These are phyloP conservation scores for Xiphorhynchus erythropygius DNA, from an alignment of 2,797 vertebrate species.

Conservation along the genomic window DNA sequence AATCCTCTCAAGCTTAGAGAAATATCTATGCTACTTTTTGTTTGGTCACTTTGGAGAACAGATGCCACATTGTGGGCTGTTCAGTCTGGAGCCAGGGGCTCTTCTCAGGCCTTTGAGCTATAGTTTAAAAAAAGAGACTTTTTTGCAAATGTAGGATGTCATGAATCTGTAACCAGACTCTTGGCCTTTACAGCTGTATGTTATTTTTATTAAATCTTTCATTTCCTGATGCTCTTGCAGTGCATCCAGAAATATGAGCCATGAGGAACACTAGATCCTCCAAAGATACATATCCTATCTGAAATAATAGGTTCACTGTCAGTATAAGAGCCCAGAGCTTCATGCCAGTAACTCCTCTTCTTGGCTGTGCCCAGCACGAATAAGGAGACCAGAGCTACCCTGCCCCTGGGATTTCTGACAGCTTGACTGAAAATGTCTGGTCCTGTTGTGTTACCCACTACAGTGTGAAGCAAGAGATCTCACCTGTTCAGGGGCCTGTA, in stretches of 20 bases:
- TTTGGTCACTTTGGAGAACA: background rate
- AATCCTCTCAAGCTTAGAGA: background rate
- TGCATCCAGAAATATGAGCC: background rate
- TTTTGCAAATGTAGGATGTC: background rate
- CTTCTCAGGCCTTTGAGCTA: background rate
- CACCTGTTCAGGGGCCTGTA: background rate
- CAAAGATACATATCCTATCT: background rate
- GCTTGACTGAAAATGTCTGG: background rate
- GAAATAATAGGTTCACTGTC: background rate
- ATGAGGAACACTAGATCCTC: background rate
- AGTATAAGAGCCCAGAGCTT: background rate
- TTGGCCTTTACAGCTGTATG: background rate
- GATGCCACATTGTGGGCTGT: background rate
- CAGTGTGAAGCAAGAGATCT: background rate
- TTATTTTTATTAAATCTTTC: background rate
- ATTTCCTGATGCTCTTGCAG: background rate
- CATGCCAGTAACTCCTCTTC: background rate
- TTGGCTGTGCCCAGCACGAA: background rate
- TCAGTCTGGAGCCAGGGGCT: background rate
- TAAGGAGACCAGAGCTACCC: background rate
- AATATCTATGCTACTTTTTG: background rate
- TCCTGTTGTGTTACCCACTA: background rate
- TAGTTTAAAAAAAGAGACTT: background rate
- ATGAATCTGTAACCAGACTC: background rate
- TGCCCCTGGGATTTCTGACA: background rate